phyloP scores from a whole-genome alignment of 2,797 vertebrate species.

The Erethizon dorsatum region DNA sequence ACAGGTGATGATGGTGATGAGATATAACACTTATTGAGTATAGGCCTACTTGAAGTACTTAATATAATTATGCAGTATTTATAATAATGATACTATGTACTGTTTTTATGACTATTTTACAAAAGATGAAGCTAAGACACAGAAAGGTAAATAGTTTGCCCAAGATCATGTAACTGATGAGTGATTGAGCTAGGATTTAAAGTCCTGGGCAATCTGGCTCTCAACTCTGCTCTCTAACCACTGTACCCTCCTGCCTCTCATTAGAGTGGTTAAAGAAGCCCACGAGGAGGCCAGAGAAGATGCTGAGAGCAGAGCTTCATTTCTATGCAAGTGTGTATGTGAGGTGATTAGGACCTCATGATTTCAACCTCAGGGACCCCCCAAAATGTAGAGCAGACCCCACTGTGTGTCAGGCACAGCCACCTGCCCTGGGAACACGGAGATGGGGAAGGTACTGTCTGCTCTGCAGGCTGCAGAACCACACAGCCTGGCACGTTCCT shows the following conservation, averaged over 20 bases:
- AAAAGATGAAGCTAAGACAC: constrained; percentile 16
- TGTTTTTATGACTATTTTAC: background rate
- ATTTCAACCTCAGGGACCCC: background rate
- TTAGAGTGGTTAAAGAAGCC: background rate
- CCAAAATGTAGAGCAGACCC: background rate
- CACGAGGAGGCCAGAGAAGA: background rate
- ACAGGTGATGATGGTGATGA: background rate
- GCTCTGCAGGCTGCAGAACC: too few species aligned
- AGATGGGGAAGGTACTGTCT: background rate
- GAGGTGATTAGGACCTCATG: background rate
- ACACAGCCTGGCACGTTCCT: background rate
- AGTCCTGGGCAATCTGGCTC: background rate
- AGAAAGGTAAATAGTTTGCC: background rate
- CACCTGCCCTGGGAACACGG: background rate
- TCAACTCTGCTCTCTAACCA: background rate
- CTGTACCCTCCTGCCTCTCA: rapidly evolving
- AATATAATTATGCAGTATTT: background rate
- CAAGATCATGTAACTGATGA: background rate
- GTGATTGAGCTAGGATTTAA: background rate
- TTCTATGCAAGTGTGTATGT: background rate
- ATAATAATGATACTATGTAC: background rate
- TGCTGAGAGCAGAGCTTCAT: background rate
- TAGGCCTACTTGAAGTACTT: background rate
- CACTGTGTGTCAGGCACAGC: background rate
- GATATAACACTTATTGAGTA: background rate